A percentile compares a stretch with the other conserved stretches of the same genome.
Evolutionary conservation across 2,888 invertebrate species (phyloP).

Genomic region (Pseudococcus longispinus): DNA sequence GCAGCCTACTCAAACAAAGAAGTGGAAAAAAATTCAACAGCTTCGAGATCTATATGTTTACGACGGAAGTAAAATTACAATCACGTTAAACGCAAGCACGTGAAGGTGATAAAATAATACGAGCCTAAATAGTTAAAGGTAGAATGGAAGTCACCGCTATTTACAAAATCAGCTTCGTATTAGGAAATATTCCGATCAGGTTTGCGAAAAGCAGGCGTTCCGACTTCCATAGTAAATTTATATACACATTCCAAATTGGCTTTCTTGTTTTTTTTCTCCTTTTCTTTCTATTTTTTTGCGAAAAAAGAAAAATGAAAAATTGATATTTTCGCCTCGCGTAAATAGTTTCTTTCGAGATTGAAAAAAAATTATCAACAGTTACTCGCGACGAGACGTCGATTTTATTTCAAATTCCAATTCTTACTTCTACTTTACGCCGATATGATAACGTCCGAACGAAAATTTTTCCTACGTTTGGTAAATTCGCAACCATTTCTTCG

Average conservation of each 20-base stretch:
- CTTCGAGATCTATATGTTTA: slow-evolving; percentile 9
- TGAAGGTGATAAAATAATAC: slow-evolving; percentile 43
- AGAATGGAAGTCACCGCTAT: slow-evolving; percentile 14
- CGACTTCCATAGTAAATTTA: neutral
- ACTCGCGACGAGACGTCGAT: neutral
- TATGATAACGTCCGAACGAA: neutral
- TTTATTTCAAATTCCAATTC: slow-evolving; percentile 12
- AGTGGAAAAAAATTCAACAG: neutral
- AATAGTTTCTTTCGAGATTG: slow-evolving; percentile 8
- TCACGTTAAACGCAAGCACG: slow-evolving; percentile 35
- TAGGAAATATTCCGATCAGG: slow-evolving; percentile 35
- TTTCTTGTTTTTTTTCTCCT: neutral
- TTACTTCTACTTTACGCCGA: neutral
- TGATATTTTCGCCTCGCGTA: neutral
- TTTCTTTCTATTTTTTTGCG: neutral
- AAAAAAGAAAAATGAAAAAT: slow-evolving; percentile 23
- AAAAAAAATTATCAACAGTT: slow-evolving; percentile 32
- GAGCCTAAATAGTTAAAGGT: slow-evolving; percentile 29
- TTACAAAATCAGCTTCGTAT: slow-evolving; percentile 8
- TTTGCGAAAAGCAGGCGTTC: neutral
- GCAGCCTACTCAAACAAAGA: neutral
- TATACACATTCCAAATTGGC: neutral
- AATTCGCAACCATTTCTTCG: neutral
- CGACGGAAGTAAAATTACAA: slow-evolving; percentile 36
- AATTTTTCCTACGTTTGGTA: neutral